A percentile compares a stretch with the other conserved stretches of the same genome.
Evolutionary conservation across 2,113 vertebrate species (phyloP).

Genomic region (Gambusia holbrooki): DNA sequence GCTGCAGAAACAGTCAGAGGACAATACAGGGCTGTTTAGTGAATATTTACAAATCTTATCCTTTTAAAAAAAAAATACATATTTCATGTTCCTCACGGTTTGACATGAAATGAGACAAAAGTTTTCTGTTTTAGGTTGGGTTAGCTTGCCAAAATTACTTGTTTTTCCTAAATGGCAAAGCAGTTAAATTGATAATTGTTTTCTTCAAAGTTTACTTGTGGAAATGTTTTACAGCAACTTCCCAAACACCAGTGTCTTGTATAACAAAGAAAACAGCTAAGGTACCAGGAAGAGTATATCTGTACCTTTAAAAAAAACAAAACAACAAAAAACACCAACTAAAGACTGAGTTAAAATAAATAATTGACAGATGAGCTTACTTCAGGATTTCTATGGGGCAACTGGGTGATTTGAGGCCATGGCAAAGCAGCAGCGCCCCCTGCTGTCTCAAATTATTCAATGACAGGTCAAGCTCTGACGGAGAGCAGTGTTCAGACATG

Average conservation of each 20-base stretch:
- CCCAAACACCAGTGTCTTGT: no score
- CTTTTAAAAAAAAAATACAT: no score
- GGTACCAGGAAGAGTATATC: background rate
- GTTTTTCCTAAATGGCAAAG: no score
- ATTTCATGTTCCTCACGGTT: no score
- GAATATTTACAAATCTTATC: background rate
- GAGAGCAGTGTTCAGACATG: conserved; percentile 60
- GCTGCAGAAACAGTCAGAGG: conserved; percentile 40
- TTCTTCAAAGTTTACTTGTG: no score
- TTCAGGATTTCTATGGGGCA: conserved; percentile 60
- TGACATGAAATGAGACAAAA: no score
- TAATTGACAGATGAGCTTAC: conserved; percentile 28
- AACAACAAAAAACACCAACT: no score
- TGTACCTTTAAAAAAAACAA: background rate
- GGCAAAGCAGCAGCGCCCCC: conserved; percentile 70
- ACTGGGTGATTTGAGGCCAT: conserved; percentile 47
- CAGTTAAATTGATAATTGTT: no score
- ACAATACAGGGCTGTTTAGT: background rate
- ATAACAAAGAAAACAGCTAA: no score
- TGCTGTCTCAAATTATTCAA: conserved; percentile 72
- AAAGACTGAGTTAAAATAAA: background rate
- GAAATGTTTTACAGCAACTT: no score
- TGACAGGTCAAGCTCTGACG: conserved; percentile 73
- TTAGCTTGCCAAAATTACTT: no score
- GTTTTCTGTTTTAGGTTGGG: no score